Evolutionary conservation across 2,888 invertebrate genomes (phyloP), one percentile per base, ranked within the genome.

Genomic region (Orgyia antiqua): DNA sequence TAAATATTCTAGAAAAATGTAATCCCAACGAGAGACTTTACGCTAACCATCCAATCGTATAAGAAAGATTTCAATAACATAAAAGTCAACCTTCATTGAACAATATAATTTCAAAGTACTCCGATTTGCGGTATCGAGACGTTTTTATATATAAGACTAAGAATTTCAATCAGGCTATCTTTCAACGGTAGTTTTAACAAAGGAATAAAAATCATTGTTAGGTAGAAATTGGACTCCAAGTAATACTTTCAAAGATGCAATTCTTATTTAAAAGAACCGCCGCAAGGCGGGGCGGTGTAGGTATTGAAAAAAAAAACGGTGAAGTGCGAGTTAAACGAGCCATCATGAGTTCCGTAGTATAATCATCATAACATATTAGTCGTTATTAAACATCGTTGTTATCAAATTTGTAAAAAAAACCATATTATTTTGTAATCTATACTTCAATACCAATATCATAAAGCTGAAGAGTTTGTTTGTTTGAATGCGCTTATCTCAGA

Each of bases 121-220:
- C 27, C 30, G 25, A 39, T 31, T 32, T 17, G 5, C 21, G 27
- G 27, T 42, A 45, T 27, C 34, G 49, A 39, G 33, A 25, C 42
- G 3, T 51, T 47, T 39, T 28, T 13, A 36, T 32, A 35, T 29
- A 34, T 40, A 36, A 47, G 46, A 52, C 45, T 44, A 49, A 48
- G 52, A 57, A 63, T 71, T 68, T 66, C 69, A 68, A 68, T 71
- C 65, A 58, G 39, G 43, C 58, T 60, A 57, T 58, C 54, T 55
- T 43, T 23, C 41, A 27, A 42, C 32, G 34, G 25, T 36, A 36
- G 40, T 44, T 47, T 45, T 42, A 54, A 58, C 55, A 64, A 66
- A 60, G 50, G 51, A 57, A 58, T 58, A 57, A 59, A 58, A 62
- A 57, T 58, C 58, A 58, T 60, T 58, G 58, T 58, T 50, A 52